Evolutionary conservation across 2,888 invertebrate genomes (phyloP).

Genomic region (Polydrusus tereticollis): DNA sequence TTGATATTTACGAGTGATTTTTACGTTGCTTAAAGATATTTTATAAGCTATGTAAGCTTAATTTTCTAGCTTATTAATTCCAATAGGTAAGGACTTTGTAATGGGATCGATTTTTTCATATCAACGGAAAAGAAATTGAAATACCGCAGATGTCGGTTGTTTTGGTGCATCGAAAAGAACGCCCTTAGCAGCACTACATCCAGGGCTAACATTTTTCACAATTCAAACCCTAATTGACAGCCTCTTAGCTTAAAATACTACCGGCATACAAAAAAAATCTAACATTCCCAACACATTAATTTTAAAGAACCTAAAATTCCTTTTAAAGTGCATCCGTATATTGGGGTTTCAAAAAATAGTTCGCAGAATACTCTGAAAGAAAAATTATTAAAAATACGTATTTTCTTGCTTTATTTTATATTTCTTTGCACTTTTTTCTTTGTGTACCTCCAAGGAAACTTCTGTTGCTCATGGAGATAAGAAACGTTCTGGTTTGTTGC

Average conservation of each 20-base stretch:
- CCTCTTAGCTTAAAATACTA: slow-evolving; percentile 50
- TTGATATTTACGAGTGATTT: too few relatives aligned
- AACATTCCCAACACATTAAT: slow-evolving; percentile 55
- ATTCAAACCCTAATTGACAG: slow-evolving; percentile 53
- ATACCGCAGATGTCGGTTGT: too few relatives aligned
- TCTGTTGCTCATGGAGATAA: slow-evolving; percentile 5
- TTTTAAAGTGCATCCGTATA: slow-evolving; percentile 54
- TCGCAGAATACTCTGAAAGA: not conserved
- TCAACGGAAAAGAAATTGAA: too few relatives aligned
- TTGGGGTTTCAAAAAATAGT: slow-evolving; percentile 48
- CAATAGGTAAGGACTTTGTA: too few relatives aligned
- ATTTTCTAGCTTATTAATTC: too few relatives aligned
- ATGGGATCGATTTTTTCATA: too few relatives aligned
- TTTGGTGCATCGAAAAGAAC: too few relatives aligned
- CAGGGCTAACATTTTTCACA: slow-evolving; percentile 37
- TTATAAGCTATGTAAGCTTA: too few relatives aligned
- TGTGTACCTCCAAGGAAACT: slow-evolving; percentile 35
- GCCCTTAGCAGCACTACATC: too few relatives aligned
- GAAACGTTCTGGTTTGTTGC: slow-evolving; percentile 52
- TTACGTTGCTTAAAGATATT: too few relatives aligned
- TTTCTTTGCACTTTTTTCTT: slow-evolving; percentile 16
- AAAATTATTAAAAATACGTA: not conserved
- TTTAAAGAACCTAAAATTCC: slow-evolving; percentile 57
- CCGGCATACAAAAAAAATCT: slow-evolving; percentile 48
- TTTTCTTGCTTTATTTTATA: too few relatives aligned